Percentiles rank a stretch among this genome's conserved stretches.
Conservation (phyloP, 2,888 invertebrate genomes). For the Andrena chrysosceles region DNA sequence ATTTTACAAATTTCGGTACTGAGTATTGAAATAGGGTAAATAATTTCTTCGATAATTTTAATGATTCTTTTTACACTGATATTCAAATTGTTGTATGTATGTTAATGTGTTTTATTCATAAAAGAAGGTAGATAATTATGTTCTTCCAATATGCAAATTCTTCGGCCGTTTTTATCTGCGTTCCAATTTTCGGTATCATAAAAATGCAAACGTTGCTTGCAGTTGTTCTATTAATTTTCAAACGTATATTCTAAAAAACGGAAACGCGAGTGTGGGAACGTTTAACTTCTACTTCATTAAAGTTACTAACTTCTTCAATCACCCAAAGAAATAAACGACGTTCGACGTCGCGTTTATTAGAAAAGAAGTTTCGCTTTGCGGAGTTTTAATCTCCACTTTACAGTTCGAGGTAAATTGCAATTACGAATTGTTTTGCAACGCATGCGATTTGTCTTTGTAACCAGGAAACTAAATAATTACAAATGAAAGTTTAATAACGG, state of each 20-base stretch:
- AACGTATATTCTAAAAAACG: background rate
- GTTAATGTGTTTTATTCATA: no score
- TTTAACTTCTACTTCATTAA: background rate
- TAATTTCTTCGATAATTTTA: no score
- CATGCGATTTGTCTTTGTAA: background rate
- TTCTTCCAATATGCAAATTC: background rate
- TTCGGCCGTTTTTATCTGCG: background rate
- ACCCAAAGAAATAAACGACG: background rate
- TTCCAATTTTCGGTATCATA: background rate
- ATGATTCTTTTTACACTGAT: no score
- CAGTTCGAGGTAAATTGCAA: background rate
- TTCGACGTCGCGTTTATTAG: background rate
- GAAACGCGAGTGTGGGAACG: background rate
- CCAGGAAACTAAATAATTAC: no score
- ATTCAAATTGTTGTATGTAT: no score
- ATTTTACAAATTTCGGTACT: no score
- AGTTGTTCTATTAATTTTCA: background rate
- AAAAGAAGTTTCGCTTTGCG: background rate
- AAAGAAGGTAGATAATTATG: no score
- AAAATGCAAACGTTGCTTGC: background rate
- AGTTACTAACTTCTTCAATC: background rate
- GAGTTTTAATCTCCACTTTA: background rate
- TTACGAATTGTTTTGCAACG: background rate
- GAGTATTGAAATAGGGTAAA: no score
- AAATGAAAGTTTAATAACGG: no score